These are phyloP conservation scores for Reinhardtius hippoglossoides DNA, from an alignment of 2,113 vertebrate genomes.

Conservation along the genomic window DNA sequence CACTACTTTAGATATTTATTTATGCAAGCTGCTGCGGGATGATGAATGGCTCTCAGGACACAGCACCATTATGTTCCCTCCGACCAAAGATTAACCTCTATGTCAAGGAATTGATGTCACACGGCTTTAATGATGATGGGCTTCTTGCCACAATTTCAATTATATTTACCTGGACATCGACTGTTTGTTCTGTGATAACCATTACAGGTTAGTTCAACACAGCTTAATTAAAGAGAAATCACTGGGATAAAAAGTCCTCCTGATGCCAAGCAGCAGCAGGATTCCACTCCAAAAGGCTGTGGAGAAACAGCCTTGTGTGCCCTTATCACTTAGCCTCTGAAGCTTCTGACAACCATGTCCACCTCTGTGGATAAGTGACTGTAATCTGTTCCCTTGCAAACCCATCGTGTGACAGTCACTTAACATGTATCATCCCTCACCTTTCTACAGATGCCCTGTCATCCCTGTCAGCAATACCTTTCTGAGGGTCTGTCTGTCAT, in stretches of 20 bases:
- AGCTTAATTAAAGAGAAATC: constrained; percentile 31
- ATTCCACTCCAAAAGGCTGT: not conserved
- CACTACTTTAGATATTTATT: constrained; percentile 34
- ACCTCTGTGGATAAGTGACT: constrained; percentile 47
- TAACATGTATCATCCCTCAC: constrained; percentile 54
- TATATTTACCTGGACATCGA: constrained; percentile 21
- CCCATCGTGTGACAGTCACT: constrained; percentile 56
- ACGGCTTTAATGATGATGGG: constrained; percentile 9
- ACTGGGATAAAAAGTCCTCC: constrained; percentile 2
- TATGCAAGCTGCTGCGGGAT: constrained; percentile 18
- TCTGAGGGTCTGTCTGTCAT: constrained; percentile 50
- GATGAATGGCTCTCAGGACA: constrained; percentile 38
- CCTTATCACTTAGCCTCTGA: constrained; percentile 37
- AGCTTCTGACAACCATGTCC: constrained; percentile 20
- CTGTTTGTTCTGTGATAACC: constrained; percentile 9
- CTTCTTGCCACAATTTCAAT: constrained; percentile 21
- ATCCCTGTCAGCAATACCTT: constrained; percentile 54
- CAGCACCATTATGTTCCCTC: constrained; percentile 13
- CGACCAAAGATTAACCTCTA: constrained; percentile 35
- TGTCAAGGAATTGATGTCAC: constrained; percentile 13
- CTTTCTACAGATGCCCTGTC: constrained; percentile 56
- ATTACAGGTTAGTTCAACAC: constrained; percentile 15
- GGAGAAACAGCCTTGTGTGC: not conserved
- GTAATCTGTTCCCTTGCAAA: constrained; percentile 38
- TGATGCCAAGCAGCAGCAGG: not conserved